Evolutionary conservation across 2,113 vertebrate species (phyloP), one percentile per base, ranked within the genome.

Genomic region (Equus quagga): DNA sequence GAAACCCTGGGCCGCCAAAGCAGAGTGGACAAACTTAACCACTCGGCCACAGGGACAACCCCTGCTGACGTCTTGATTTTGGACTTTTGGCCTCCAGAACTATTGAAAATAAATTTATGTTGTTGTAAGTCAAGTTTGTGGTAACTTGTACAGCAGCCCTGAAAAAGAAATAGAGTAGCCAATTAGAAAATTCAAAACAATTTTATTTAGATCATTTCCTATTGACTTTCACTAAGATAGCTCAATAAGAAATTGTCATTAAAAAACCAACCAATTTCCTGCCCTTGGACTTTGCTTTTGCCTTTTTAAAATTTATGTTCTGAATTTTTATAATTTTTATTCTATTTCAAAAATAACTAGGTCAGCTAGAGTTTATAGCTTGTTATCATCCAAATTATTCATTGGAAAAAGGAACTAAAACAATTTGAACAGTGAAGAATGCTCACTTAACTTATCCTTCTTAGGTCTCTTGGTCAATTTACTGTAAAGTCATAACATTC

Each of bases 131-230:
- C 46, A 31, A 5, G 6, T 31, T 31, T 36, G 3, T 84, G 33
- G 15, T 76, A 5, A 18, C 49, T 33, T 67, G 28, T 69, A 18
- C 1, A 14, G 6, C n/a, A 95, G 6, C 24, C 8, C 31, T 67
- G 44, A 3, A 36, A 65, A 54, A 41, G 24, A 31, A 73, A 46
- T 21, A 46, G 36, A 76, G 15, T 76, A 73, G 56, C 21, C 46
- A 58, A 67, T 75, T 44, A 56, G 24, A 94, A 51, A 24, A 65
- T 75, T 28, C 36, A 62, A 62, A 72, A 54, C 54, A 56, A 12
- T 28, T 83, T 69, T 89, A 24, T 81, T 75, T 46, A 73, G 24
- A 24, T n/a, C 17, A 83, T n/a, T 95, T 78, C 31, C 31, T 60
- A 67, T 24, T 49, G 6, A 6, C 44, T 46, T 76, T 46, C 11